A percentile compares a stretch with the other conserved stretches of the same genome.
Conservation (phyloP, 2,797 vertebrate genomes). For the Argentina silus region DNA sequence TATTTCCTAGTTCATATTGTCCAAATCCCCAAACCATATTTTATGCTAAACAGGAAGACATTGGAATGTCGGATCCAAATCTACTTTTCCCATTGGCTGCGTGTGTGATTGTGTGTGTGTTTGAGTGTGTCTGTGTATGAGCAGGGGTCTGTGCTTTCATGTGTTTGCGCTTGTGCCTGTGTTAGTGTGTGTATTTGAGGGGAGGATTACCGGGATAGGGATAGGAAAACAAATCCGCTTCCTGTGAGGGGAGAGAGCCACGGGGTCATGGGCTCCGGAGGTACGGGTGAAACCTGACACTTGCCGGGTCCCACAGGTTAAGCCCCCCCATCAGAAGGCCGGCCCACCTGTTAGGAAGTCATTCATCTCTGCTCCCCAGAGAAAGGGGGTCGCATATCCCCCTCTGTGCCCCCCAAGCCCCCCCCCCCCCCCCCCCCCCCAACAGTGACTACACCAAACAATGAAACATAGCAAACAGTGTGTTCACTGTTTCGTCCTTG, state of each 20-base stretch:
- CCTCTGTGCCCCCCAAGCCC: too few relatives aligned
- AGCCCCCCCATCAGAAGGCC: conserved; percentile 33
- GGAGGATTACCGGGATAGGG: conserved; percentile 53
- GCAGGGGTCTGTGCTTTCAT: too few relatives aligned
- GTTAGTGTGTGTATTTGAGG: not conserved
- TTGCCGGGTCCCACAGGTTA: conserved; percentile 55
- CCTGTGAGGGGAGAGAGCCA: conserved; percentile 50
- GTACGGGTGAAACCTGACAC: conserved; percentile 65
- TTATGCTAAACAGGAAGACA: conserved; percentile 13
- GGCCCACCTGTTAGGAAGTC: conserved; percentile 74
- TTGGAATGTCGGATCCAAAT: conserved; percentile 4
- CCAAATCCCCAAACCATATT: not conserved
- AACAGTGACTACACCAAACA: not conserved
- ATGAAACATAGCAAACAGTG: too few relatives aligned
- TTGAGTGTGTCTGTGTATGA: too few relatives aligned
- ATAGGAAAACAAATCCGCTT: conserved; percentile 62
- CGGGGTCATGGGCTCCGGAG: conserved; percentile 58
- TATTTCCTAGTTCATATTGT: not conserved
- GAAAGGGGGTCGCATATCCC: not conserved
- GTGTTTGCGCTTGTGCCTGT: too few relatives aligned
- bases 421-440: not conserved
- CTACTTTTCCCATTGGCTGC: not conserved
- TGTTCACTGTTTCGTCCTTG: not conserved
- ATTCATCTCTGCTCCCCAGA: conserved; percentile 64
- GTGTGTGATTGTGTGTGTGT: not conserved